A percentile compares a stretch with the other conserved stretches of the same genome.
phyloP scores from a whole-genome alignment of 2,113 vertebrate species.

The Egretta garzetta region DNA sequence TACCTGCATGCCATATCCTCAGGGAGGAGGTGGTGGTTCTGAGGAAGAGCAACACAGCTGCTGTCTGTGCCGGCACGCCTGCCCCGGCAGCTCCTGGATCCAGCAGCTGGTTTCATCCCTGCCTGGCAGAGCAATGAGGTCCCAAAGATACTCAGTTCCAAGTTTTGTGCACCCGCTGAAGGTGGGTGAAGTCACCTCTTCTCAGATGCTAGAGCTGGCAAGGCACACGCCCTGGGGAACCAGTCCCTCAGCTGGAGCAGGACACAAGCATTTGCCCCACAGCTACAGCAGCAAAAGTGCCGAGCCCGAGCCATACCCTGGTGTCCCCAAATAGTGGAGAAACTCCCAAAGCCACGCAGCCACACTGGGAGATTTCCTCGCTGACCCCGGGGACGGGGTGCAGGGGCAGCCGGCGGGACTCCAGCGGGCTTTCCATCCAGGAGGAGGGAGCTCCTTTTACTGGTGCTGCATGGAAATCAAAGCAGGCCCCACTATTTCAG shows the following conservation, averaged over 20 bases:
- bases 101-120: background rate
- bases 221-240: background rate
- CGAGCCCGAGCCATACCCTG: background rate
- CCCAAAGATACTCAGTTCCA: background rate
- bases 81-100: background rate
- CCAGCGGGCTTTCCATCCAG: background rate
- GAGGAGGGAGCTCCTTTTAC: background rate
- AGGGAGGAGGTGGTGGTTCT: background rate
- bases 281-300: background rate
- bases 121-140: background rate
- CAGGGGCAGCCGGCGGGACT: background rate
- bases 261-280: background rate
- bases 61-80: background rate
- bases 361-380: background rate
- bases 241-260: background rate
- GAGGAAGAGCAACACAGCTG: background rate
- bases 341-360: background rate
- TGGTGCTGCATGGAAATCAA: background rate
- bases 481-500: background rate
- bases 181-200: background rate
- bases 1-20: background rate
- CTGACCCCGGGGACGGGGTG: background rate
- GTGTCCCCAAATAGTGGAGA: background rate
- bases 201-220: rapidly evolving
- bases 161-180: too few relatives aligned